Conservation (phyloP, 1,140 invertebrate genomes). For the Ostrea edulis region DNA sequence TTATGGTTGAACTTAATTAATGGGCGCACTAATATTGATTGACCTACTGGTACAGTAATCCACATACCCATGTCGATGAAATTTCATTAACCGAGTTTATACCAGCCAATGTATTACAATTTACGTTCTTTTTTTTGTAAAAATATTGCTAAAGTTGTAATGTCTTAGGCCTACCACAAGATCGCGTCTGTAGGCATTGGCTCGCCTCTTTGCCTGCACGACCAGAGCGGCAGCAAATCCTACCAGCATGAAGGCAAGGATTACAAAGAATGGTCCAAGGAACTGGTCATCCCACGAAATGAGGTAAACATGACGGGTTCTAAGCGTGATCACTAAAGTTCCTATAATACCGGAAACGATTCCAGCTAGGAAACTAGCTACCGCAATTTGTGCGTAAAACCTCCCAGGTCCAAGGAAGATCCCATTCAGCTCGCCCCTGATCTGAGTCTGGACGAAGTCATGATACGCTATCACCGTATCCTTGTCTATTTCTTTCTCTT, state of each 20-base stretch:
- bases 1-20: no score
- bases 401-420: constrained; percentile 68
- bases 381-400: constrained; percentile 59
- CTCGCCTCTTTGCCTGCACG: constrained; percentile 63
- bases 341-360: constrained; percentile 64
- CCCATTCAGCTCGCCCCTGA: constrained; percentile 70
- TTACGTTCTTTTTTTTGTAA: no score
- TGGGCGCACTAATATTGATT: no score
- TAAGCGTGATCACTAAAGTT: constrained; percentile 68
- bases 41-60: no score
- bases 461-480: constrained; percentile 75
- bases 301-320: constrained; percentile 73
- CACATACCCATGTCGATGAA: no score
- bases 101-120: no score
- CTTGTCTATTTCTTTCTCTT: constrained; percentile 69
- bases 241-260: constrained; percentile 68
- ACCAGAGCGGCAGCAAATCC: constrained; percentile 66
- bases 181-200: constrained; percentile 71
- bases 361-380: constrained; percentile 58
- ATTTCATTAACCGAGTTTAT: no score
- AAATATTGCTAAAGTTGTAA: no score
- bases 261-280: constrained; percentile 73
- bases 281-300: constrained; percentile 71
- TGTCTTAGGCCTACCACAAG: constrained; percentile 63
- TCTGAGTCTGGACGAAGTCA: constrained; percentile 69